These are phyloP conservation scores for Typhlomys cinereus DNA, from an alignment of 2,113 vertebrate species.

Conservation along the genomic window DNA sequence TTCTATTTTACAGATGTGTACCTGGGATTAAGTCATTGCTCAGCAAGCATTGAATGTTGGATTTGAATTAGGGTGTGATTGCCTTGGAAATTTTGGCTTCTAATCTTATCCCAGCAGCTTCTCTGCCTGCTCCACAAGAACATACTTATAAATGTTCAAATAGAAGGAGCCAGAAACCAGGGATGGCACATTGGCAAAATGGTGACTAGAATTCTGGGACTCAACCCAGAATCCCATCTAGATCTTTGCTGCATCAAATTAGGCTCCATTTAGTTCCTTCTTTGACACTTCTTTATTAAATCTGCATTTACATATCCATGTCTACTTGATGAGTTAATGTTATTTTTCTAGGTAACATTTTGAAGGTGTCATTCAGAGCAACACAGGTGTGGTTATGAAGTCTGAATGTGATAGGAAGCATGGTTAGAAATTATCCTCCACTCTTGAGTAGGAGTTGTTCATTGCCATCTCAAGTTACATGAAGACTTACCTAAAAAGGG, in stretches of 20 bases:
- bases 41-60: neutral
- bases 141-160: neutral
- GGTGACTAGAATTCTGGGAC: neutral
- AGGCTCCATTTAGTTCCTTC: neutral
- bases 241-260: neutral
- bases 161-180: neutral
- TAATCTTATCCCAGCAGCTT: neutral
- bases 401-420: neutral
- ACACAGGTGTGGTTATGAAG: neutral
- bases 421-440: too few relatives aligned
- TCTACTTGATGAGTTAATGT: too few relatives aligned
- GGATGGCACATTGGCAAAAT: neutral
- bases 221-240: neutral
- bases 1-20: neutral
- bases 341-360: slow-evolving; percentile 2
- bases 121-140: neutral
- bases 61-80: neutral
- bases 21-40: neutral
- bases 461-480: neutral
- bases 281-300: neutral
- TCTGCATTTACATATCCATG: neutral
- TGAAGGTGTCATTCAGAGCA: neutral
- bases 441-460: neutral
- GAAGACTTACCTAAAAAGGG: neutral
- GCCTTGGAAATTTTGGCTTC: neutral